phyloP scores from a whole-genome alignment of 2,113 vertebrate species.

The Holacanthus passer region DNA sequence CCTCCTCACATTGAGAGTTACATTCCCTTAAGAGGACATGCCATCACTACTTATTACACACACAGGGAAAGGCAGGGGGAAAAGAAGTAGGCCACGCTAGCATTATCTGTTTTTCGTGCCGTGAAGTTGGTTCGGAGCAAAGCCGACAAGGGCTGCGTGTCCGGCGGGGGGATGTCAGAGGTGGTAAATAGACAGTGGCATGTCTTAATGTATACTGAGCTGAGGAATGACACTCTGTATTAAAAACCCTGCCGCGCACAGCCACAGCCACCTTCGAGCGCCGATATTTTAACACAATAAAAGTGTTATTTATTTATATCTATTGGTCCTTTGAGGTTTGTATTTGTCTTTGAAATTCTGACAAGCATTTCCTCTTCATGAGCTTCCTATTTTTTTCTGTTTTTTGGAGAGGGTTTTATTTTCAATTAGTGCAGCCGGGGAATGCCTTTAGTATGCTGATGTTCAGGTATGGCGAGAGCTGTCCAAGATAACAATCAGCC shows the following conservation, averaged over 20 bases:
- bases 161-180: conserved; percentile 57
- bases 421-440: not conserved
- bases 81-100: conserved; percentile 76
- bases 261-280: not conserved
- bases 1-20: conserved; percentile 60
- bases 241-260: conserved; percentile 19
- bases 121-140: conserved; percentile 61
- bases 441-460: conserved; percentile 51
- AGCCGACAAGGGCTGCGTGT: conserved; percentile 64
- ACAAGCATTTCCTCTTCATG: conserved; percentile 3
- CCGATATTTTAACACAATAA: not conserved
- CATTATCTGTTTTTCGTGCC: conserved; percentile 75
- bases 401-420: conserved; percentile 13
- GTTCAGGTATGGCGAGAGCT: conserved; percentile 65
- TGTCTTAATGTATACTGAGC: conserved; percentile 66
- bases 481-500: conserved; percentile 64
- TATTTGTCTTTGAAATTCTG: conserved; percentile 28
- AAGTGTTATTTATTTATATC: not conserved
- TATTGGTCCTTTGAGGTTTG: conserved; percentile 16
- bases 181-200: conserved; percentile 65
- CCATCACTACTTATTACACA: conserved; percentile 80
- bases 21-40: conserved; percentile 78
- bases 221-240: conserved; percentile 24
- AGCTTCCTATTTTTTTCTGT: conserved; percentile 2
- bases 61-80: conserved; percentile 56